Percentiles rank a stretch among this genome's conserved stretches.
phyloP scores from a whole-genome alignment of 2,797 vertebrate genomes.

The Lophius americanus region DNA sequence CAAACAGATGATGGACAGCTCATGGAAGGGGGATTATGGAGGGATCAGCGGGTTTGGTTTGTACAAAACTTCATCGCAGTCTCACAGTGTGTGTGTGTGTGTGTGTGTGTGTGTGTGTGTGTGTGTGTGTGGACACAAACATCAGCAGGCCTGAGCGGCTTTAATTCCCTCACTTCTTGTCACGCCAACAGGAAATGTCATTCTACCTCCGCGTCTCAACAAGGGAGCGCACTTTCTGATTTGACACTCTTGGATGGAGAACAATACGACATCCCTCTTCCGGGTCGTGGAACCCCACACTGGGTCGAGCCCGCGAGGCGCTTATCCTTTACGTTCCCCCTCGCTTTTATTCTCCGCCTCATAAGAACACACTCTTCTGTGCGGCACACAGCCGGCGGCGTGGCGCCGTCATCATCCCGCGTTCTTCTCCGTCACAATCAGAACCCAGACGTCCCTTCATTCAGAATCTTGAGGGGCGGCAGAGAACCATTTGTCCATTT shows the following conservation, averaged over 20 bases:
- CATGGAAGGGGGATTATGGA: constrained; percentile 64
- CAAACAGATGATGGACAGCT: constrained; percentile 64
- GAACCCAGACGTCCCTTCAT: constrained; percentile 37
- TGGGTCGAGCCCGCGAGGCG: constrained; percentile 4
- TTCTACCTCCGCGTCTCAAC: not conserved
- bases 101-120: constrained; percentile 16
- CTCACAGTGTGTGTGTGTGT: constrained; percentile 24
- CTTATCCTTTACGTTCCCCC: constrained; percentile 9
- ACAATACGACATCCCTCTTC: not conserved
- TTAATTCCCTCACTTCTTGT: constrained; percentile 34
- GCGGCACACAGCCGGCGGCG: not conserved
- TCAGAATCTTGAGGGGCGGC: constrained; percentile 16
- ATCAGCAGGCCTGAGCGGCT: constrained; percentile 23
- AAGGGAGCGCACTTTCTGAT: constrained; percentile 4
- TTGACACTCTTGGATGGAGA: constrained; percentile 4
- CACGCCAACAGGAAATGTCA: constrained; percentile 29
- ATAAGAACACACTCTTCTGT: constrained; percentile 15
- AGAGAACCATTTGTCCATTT: constrained; percentile 38
- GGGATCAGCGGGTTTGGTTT: constrained; percentile 64
- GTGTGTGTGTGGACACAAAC: constrained; percentile 24
- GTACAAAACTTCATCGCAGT: constrained; percentile 51
- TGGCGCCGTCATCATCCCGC: constrained; percentile 28
- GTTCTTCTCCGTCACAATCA: constrained; percentile 65
- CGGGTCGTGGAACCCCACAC: constrained; percentile 14
- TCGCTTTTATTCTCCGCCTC: constrained; percentile 19